A percentile compares a stretch with the other conserved stretches of the same genome.
phyloP scores from a whole-genome alignment of 1,140 invertebrate genomes.

The Ganaspis sp. region DNA sequence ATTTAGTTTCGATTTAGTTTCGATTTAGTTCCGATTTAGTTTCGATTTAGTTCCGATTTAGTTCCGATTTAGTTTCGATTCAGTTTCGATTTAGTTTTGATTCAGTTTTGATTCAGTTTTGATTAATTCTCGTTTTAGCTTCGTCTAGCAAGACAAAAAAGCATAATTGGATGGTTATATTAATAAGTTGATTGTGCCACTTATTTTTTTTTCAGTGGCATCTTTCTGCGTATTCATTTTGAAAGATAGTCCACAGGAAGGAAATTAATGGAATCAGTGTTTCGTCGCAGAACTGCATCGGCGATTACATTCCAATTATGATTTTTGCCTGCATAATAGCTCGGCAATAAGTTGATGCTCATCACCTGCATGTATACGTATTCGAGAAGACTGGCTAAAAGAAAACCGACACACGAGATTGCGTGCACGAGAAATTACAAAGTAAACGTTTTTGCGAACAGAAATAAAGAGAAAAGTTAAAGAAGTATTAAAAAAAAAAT shows the following conservation, averaged over 20 bases:
- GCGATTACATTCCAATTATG: slow-evolving; percentile 71
- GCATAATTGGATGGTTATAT: background rate
- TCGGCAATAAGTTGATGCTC: slow-evolving; percentile 26
- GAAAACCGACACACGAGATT: slow-evolving; percentile 40
- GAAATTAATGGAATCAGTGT: slow-evolving; percentile 36
- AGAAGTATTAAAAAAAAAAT: background rate
- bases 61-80: too few species aligned
- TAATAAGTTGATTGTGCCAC: too few species aligned
- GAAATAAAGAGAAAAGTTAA: slow-evolving; percentile 36
- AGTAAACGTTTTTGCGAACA: slow-evolving; percentile 44
- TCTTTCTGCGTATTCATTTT: background rate
- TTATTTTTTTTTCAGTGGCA: background rate
- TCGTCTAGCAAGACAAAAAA: background rate
- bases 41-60: too few species aligned
- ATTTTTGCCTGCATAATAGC: slow-evolving; percentile 67
- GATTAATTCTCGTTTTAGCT: too few species aligned
- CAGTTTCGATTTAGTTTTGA: too few species aligned
- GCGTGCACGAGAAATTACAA: slow-evolving; percentile 45
- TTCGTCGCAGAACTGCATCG: slow-evolving; percentile 56
- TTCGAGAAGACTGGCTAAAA: slow-evolving; percentile 5
- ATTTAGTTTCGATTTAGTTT: too few species aligned
- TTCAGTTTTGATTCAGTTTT: too few species aligned
- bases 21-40: too few species aligned
- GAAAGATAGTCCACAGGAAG: background rate
- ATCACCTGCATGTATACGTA: slow-evolving; percentile 47